Evolutionary conservation across 23 tunicate species (phyloP), one percentile per base, ranked within the genome.

Genomic region (Diplosoma virens): DNA sequence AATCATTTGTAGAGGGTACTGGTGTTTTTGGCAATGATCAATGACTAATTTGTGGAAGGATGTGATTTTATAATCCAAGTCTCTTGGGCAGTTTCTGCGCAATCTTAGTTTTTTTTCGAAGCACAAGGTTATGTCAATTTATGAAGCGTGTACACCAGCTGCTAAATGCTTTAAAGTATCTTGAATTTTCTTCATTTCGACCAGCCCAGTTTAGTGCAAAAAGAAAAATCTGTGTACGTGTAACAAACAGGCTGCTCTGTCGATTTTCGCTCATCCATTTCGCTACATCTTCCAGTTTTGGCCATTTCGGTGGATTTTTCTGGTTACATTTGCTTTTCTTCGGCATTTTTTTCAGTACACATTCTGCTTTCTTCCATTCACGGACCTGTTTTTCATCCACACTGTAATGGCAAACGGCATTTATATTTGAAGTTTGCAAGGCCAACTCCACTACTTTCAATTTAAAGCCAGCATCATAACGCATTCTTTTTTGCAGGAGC

Each of bases 241-340:
- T 56, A 56, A 56, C 63, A 56, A 56, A 56, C 63, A 56, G 63
- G 63, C 63, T 25, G 4, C 63, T 56, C 63, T 56, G 63, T 56
- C 63, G 63, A 22, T 56, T 56, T 20, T 56, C 24, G 63, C 25
- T 56, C 20, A 56, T 25, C 63, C 25, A 56, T 56, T 56, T 56
- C 25, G 63, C 63, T 11, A 56, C 63, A 56, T 56, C 63, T 56
- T 56, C 50, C 25, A 56, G 63, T 20, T 56, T 56, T 56, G 63
- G 63, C 24, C 63, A 56, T 56, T 56, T 56, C 20, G 63, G 63
- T 56, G 21, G 63, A 20, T 11, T 56, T 56, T 56, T 56, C 63
- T 56, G 63, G 25, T 56, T 56, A 56, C 63, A 56, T 56, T 56
- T 56, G 63, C 63, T 56, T 56, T 56, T 56, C 63, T 56, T 56